These are phyloP conservation scores for Ailuropoda melanoleuca DNA, from an alignment of 2,113 vertebrate species.

Conservation along the genomic window DNA sequence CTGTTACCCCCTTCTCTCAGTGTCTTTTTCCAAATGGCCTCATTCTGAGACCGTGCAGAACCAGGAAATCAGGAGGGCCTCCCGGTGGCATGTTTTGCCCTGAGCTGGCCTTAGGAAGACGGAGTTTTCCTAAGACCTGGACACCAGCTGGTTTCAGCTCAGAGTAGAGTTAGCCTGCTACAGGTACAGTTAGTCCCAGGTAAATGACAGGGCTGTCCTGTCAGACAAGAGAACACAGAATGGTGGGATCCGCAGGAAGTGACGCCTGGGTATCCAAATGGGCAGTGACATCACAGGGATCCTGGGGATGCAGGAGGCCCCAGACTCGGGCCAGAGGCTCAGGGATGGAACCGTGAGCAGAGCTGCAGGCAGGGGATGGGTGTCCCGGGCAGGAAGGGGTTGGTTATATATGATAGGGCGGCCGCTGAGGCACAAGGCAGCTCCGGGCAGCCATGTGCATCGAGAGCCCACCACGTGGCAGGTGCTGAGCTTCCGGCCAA, in stretches of 20 bases:
- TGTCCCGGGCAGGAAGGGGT: rapidly evolving
- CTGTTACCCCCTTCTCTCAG: neutral
- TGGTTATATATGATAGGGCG: neutral
- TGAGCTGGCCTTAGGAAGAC: neutral
- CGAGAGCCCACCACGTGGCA: rapidly evolving
- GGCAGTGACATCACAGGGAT: neutral
- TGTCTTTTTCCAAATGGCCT: neutral
- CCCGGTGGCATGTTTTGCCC: rapidly evolving
- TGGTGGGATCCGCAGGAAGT: too few relatives aligned
- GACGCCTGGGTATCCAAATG: rapidly evolving
- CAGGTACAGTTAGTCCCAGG: neutral
- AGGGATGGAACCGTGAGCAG: neutral
- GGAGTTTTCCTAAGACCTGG: neutral
- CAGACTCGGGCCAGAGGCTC: neutral
- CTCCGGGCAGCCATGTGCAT: rapidly evolving
- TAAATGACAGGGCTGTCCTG: neutral
- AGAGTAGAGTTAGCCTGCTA: neutral
- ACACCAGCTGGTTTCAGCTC: neutral
- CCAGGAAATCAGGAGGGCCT: neutral
- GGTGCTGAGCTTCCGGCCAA: neutral
- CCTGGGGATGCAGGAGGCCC: neutral
- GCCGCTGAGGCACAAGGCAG: neutral
- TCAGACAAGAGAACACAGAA: neutral
- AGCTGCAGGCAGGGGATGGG: neutral
- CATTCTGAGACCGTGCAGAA: neutral